Conservation (phyloP, 2,888 invertebrate genomes). For the Chrysolina haemoptera region DNA sequence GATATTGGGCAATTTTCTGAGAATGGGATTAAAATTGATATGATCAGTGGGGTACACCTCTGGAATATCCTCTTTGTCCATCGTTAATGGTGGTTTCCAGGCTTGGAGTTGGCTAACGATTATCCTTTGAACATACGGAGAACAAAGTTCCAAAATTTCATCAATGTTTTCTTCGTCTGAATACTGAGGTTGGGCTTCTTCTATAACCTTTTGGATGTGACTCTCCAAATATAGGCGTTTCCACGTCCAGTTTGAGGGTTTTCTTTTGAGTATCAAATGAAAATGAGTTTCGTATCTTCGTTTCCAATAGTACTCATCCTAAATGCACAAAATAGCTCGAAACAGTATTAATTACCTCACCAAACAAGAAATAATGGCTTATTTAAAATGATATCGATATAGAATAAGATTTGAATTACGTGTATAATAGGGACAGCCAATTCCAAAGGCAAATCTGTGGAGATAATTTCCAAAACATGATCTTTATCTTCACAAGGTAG, state of each 20-base stretch:
- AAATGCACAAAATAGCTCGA: slow-evolving; percentile 2
- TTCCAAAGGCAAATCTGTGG: slow-evolving; percentile 74
- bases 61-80: slow-evolving; percentile 66
- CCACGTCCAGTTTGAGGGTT: slow-evolving; percentile 64
- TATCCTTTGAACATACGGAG: slow-evolving; percentile 70
- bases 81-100: slow-evolving; percentile 71
- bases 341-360: no score
- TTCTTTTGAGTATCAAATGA: slow-evolving; percentile 56
- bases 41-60: slow-evolving; percentile 71
- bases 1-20: slow-evolving; percentile 72
- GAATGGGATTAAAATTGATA: slow-evolving; percentile 74
- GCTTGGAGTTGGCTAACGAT: slow-evolving; percentile 72
- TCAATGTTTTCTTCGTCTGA: slow-evolving; percentile 65
- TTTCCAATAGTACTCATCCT: slow-evolving; percentile 78
- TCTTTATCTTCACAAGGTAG: slow-evolving; percentile 75
- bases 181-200: slow-evolving; percentile 67
- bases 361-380: no score
- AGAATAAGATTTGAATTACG: slow-evolving; percentile 14
- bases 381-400: no score
- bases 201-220: slow-evolving; percentile 64
- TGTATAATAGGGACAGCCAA: slow-evolving; percentile 72
- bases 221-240: slow-evolving; percentile 67
- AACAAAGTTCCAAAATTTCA: slow-evolving; percentile 62
- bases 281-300: slow-evolving; percentile 70
- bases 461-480: slow-evolving; percentile 75